Evolutionary conservation across 2,888 invertebrate species (phyloP), one percentile per base, ranked within the genome.

Genomic region (Heteropelma amictum): DNA sequence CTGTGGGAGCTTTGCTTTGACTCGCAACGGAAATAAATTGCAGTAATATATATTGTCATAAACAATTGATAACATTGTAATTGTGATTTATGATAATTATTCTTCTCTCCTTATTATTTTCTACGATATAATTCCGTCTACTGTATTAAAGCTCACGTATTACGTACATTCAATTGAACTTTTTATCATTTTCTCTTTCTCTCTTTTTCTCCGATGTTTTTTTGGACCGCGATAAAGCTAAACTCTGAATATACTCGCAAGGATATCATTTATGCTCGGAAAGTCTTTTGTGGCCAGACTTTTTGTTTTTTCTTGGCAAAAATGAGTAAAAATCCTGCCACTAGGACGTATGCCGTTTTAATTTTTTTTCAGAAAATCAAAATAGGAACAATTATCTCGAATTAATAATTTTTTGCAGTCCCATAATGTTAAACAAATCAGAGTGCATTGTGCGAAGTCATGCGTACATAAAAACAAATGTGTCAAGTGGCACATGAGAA

Each of bases 61-160:
- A 40, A 51, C 42, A 30, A 71, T 73, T 38, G 58, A 26, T 63
- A 73, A 56, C 53, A 30, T 23, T 45, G 21, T 64, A 64, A 63
- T 72, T 53, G 65, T 38, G 35, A 58, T 68, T 40, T 10, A 42
- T 35, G 26, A 14, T n/a, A 45, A 53, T 64, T 63, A 26, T 47
- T 14, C 6, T 12, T 3, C 5, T 12, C 14, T 61, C 47, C n/a
- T 56, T 45, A 68, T 68, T 61, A 58, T 63, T 63, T 56, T 64
- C 23, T 23, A 10, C 45, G 49, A 63, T 42, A 56, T n/a, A 33
- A 72, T 72, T 54, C 45, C 42, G 35, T 53, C 65, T 26, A 60
- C 45, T 65, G 21, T 49, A 68, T 63, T 47, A 68, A 14, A 45
- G 35, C 58, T 35, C 65, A 26, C 28, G 17, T 35, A n/a, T n/a